These are phyloP conservation scores for Sturnira hondurensis DNA, from an alignment of 2,113 vertebrate species.

Conservation along the genomic window DNA sequence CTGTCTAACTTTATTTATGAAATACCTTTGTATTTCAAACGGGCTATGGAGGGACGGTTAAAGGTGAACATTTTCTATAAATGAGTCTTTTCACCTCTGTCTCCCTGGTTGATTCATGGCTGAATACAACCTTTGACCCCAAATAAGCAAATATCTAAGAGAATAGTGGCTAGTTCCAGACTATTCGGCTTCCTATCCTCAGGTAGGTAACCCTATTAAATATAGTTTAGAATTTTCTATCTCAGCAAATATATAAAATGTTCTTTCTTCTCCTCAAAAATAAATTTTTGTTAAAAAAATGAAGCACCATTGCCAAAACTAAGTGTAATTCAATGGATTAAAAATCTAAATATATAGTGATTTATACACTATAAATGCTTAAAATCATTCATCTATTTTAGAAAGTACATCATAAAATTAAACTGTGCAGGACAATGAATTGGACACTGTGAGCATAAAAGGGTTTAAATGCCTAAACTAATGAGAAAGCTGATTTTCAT, in stretches of 20 bases:
- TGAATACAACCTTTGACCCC: conserved; percentile 18
- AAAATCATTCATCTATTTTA: neutral
- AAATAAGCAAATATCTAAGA: neutral
- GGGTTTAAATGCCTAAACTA: neutral
- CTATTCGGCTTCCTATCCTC: neutral
- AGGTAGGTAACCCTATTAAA: neutral
- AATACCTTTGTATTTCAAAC: conserved; percentile 9
- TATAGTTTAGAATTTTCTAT: neutral
- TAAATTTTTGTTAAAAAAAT: neutral
- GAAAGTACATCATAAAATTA: neutral
- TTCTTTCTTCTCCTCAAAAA: neutral
- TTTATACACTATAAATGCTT: neutral
- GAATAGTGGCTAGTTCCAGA: neutral
- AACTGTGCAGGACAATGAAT: neutral
- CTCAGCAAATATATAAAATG: neutral
- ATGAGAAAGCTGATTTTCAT: neutral
- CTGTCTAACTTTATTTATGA: conserved; percentile 55
- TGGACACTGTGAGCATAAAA: neutral
- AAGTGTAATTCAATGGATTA: neutral
- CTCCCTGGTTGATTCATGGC: conserved; percentile 37
- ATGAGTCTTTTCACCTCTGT: conserved; percentile 28
- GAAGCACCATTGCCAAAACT: neutral
- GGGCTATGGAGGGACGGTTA: neutral
- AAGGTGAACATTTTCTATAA: conserved; percentile 46
- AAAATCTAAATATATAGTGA: neutral